Evolutionary conservation across 2,888 invertebrate genomes (phyloP).

Genomic region (Theodoxus fluviatilis): DNA sequence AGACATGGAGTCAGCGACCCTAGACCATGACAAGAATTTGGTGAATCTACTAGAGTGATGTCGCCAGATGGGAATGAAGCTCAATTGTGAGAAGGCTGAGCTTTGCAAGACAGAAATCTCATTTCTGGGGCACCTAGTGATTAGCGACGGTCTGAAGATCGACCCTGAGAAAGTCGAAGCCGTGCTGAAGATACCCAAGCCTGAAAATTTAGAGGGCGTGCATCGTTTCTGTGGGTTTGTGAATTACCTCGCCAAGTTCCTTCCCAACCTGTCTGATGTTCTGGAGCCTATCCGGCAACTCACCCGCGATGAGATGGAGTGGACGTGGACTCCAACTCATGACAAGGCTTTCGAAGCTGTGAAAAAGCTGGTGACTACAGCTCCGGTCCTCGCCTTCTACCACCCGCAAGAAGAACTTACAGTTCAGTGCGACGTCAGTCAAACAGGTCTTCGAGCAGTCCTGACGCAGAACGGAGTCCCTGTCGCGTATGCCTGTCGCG

Average conservation of each 20-base stretch:
- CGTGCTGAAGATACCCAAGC: constrained; percentile 30
- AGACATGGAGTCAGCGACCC: background rate
- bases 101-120: constrained; percentile 20
- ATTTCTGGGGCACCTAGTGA: constrained; percentile 29
- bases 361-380: constrained; percentile 27
- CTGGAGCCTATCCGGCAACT: constrained; percentile 27
- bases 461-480: constrained; percentile 34
- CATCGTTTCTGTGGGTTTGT: constrained; percentile 30
- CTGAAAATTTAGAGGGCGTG: constrained; percentile 30
- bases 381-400: constrained; percentile 28
- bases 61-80: constrained; percentile 18
- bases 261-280: constrained; percentile 30
- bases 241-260: constrained; percentile 34
- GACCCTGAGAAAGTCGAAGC: constrained; percentile 32
- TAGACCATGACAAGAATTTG: constrained; percentile 31
- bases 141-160: constrained; percentile 28
- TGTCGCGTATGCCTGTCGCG: constrained; percentile 35
- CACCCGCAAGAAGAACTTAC: constrained; percentile 18
- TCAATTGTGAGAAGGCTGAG: constrained; percentile 26
- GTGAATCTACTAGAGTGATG: constrained; percentile 22
- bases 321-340: constrained; percentile 30
- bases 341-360: constrained; percentile 31
- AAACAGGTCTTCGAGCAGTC: constrained; percentile 33
- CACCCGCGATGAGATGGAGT: constrained; percentile 21
- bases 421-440: constrained; percentile 29